Evolutionary conservation across 2,888 invertebrate species (phyloP).

Genomic region (Eilema depressum): DNA sequence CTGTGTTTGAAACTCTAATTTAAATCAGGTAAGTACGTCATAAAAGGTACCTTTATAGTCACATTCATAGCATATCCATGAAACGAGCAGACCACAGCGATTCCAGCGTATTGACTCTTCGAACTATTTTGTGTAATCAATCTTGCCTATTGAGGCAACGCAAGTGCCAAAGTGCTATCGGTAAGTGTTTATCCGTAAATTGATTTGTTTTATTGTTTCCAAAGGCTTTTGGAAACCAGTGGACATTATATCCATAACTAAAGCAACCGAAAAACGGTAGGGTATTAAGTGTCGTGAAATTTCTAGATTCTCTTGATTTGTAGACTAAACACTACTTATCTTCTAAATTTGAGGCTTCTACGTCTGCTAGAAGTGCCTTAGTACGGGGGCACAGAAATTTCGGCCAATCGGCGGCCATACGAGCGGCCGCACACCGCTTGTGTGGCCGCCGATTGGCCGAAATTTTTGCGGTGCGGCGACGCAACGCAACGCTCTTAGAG

Average conservation of each 20-base stretch:
- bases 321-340: too few species aligned
- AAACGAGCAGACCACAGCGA: not conserved
- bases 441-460: too few species aligned
- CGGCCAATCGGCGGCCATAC: too few species aligned
- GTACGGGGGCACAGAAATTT: too few species aligned
- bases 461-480: too few species aligned
- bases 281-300: not conserved
- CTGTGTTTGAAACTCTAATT: not conserved
- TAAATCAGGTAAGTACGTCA: not conserved
- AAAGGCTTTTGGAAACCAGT: not conserved
- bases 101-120: not conserved
- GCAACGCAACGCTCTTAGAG: too few species aligned
- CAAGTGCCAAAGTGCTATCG: not conserved
- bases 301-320: too few species aligned
- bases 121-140: not conserved
- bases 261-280: not conserved
- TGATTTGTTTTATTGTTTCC: not conserved
- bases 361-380: too few species aligned
- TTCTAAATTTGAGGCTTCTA: too few species aligned
- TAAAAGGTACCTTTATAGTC: not conserved
- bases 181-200: not conserved
- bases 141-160: not conserved
- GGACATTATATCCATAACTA: not conserved
- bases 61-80: not conserved
- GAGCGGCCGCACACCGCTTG: too few species aligned